phyloP scores from a whole-genome alignment of 2,113 vertebrate species.

The Labrus mixtus region DNA sequence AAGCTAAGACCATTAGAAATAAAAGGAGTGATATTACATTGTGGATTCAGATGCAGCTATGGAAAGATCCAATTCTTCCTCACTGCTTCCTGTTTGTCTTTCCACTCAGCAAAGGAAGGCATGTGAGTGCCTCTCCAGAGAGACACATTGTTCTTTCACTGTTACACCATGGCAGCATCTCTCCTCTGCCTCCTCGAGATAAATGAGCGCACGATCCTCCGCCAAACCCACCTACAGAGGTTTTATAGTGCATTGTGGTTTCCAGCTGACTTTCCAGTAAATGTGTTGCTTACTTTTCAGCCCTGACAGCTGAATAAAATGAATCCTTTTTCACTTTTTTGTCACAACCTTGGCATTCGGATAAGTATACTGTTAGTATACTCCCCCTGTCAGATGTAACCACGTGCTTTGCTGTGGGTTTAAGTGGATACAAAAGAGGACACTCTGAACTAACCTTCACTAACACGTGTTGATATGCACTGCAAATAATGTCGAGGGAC shows the following conservation, averaged over 20 bases:
- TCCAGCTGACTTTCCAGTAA: conserved; percentile 34
- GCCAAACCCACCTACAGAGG: conserved; percentile 31
- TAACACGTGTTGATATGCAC: not conserved
- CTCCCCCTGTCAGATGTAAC: not conserved
- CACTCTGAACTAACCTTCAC: not conserved
- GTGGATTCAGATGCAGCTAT: not conserved
- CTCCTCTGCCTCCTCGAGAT: conserved; percentile 5
- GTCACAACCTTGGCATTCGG: not conserved
- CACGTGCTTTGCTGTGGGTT: not conserved
- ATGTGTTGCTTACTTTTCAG: conserved; percentile 2
- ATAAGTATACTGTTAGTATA: not conserved
- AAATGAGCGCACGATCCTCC: conserved; percentile 14
- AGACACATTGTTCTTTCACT: conserved; percentile 21
- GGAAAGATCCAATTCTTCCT: conserved; percentile 9
- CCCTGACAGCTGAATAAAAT: conserved; percentile 4
- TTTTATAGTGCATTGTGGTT: conserved; percentile 7
- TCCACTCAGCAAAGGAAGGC: conserved; percentile 30
- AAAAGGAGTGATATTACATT: not conserved
- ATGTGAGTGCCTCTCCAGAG: conserved; percentile 25
- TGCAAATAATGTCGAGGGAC: not conserved
- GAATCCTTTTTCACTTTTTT: not conserved
- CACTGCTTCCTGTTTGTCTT: conserved; percentile 37
- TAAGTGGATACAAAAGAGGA: conserved; percentile 1
- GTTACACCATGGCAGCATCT: not conserved
- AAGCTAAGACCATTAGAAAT: conserved; percentile 1